Evolutionary conservation across 2,888 invertebrate genomes (phyloP).

Genomic region (Eupithecia tripunctaria): DNA sequence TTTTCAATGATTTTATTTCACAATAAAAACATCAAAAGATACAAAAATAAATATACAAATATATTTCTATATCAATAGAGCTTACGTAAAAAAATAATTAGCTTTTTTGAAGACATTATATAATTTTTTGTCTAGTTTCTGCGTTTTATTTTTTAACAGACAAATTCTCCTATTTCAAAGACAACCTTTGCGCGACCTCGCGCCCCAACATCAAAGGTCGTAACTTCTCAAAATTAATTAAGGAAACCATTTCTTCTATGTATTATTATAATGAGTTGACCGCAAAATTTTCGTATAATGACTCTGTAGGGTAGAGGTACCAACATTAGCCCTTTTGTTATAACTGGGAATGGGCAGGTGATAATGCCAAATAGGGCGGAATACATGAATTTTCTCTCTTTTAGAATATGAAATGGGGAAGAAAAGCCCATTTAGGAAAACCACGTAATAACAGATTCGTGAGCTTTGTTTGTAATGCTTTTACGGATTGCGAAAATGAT

Average conservation of each 20-base stretch:
- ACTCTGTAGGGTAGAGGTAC: slow-evolving; percentile 10
- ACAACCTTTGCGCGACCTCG: slow-evolving; percentile 5
- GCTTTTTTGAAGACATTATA: no score
- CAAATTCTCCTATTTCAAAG: slow-evolving; percentile 5
- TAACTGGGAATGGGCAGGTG: slow-evolving; percentile 14
- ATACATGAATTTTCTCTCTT: slow-evolving; percentile 11
- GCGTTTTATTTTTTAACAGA: background rate
- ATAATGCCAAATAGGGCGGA: slow-evolving; percentile 6
- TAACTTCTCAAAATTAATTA: slow-evolving; percentile 16
- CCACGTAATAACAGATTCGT: background rate
- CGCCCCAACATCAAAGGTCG: slow-evolving; percentile 3
- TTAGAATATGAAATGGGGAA: slow-evolving; percentile 7
- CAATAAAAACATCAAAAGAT: no score
- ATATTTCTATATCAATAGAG: no score
- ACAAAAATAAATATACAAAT: no score
- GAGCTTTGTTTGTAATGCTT: background rate
- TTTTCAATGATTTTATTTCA: no score
- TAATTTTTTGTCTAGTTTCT: background rate
- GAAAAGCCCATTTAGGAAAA: slow-evolving; percentile 1
- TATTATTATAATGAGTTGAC: slow-evolving; percentile 17
- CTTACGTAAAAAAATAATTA: no score
- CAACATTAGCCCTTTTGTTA: slow-evolving; percentile 13
- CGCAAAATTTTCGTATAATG: slow-evolving; percentile 19
- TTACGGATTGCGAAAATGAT: background rate
- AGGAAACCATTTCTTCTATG: slow-evolving; percentile 17